Base-by-base conservation (phyloP, 2,797 vertebrate genomes). In the Sylvilagus floridanus region DNA sequence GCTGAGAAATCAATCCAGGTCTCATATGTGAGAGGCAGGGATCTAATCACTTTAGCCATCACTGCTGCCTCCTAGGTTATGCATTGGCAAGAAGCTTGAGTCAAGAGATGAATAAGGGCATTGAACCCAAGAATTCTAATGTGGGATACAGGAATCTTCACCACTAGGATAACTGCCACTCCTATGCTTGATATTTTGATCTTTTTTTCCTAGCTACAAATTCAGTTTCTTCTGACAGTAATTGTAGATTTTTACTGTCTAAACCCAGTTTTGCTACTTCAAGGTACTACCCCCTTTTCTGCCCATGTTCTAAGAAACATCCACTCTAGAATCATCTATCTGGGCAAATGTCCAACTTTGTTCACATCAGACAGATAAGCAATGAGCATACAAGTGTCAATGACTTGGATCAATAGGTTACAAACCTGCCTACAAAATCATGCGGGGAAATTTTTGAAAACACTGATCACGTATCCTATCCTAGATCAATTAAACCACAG, bases 231-330 rank as follows among this genome's bases (percentile, higher is more conserved):
- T 42, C 79, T 65, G 2, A 87, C 16, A 87, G 5, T 54, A 50
- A 60, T 63, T 63, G 57, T 3, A 73, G 17, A 75, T 22, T 78
- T 37, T 84, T 54, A 62, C 77, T 77, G 66, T 87, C 1, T 65
- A 83, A 94, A 54, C n/a, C n/a, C 60, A 89, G 10, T 37, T 68
- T 76, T 91, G 14, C 66, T 78, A 75, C 16, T 30, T 93, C 16
- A 88, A 82, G 52, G 50, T 28, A 65, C 22, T 8, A 13, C 5
- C 4, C n/a, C 12, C 24, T 54, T 82, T 82, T 30, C 42, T 93
- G 24, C 9, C 30, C 93, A 65, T 28, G 26, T 16, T 79, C 19
- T 54, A 71, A 82, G 54, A 91, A 77, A 73, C 37, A 65, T 68
- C 60, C 82, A 52, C 4, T 13, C 35, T 66, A 69, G 68, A 91